Conservation (phyloP, 2,797 vertebrate species). For the Macropodus opercularis region DNA sequence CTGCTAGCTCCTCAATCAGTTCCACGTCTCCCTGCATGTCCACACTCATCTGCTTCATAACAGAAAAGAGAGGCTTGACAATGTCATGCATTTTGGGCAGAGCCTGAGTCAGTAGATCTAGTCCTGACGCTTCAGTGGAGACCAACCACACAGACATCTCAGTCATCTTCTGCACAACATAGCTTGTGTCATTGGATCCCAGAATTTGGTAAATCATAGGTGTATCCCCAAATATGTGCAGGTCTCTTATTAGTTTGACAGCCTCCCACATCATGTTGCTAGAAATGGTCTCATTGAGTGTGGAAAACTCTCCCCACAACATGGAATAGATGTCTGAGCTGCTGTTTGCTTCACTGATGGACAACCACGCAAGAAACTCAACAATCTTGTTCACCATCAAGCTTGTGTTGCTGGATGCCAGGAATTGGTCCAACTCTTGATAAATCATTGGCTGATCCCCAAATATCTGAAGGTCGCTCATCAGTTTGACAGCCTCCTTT, state of each 20-base stretch:
- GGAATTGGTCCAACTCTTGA: slow-evolving; percentile 44
- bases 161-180: slow-evolving; percentile 46
- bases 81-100: slow-evolving; percentile 62
- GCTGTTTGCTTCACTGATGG: slow-evolving; percentile 17
- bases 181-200: slow-evolving; percentile 28
- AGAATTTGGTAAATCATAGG: no score
- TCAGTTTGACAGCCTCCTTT: slow-evolving; percentile 29
- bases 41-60: slow-evolving; percentile 26
- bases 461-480: background rate
- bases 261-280: no score
- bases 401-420: slow-evolving; percentile 50
- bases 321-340: no score
- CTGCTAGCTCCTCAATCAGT: slow-evolving; percentile 56
- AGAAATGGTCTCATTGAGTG: no score
- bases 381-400: slow-evolving; percentile 43
- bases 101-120: slow-evolving; percentile 65
- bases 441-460: background rate
- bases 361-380: slow-evolving; percentile 66
- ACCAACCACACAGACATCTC: slow-evolving; percentile 67
- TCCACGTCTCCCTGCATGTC: slow-evolving; percentile 28
- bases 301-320: no score
- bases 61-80: slow-evolving; percentile 46
- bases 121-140: slow-evolving; percentile 57
- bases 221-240: no score
- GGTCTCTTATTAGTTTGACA: no score